These are phyloP conservation scores for Marronus borbonicus DNA, from an alignment of 2,888 invertebrate species.

Conservation along the genomic window DNA sequence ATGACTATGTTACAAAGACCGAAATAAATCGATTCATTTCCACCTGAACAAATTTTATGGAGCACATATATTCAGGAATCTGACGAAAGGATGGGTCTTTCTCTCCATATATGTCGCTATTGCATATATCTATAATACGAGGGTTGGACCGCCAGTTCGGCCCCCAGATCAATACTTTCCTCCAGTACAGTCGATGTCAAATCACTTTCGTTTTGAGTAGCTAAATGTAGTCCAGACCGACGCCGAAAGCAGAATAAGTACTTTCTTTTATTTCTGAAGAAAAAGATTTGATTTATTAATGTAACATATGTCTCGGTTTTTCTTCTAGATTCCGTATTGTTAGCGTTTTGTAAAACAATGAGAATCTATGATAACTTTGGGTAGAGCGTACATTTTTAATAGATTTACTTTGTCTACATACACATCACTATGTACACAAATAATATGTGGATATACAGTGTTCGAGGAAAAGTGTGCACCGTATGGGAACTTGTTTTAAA, in stretches of 20 bases:
- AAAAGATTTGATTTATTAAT: conserved; percentile 37
- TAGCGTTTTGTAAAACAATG: background rate
- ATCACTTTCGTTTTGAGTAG: conserved; percentile 50
- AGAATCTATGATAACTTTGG: no score
- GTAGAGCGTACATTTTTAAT: no score
- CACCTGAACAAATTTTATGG: conserved; percentile 49
- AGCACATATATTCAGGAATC: conserved; percentile 45
- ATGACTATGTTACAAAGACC: conserved; percentile 28
- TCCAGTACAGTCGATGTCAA: conserved; percentile 50
- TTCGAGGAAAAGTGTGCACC: no score
- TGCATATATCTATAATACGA: conserved; percentile 48
- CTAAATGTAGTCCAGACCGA: conserved; percentile 26
- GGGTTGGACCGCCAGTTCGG: conserved; percentile 49
- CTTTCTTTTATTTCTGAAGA: conserved; percentile 4
- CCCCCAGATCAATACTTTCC: conserved; percentile 51
- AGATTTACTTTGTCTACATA: no score
- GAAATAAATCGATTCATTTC: conserved; percentile 49
- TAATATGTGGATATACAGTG: no score
- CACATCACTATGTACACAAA: no score
- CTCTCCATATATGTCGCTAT: conserved; percentile 39
- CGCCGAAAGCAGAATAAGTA: background rate
- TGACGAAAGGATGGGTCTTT: conserved; percentile 50
- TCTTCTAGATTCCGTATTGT: background rate
- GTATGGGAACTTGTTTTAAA: no score
- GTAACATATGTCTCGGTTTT: background rate